These are phyloP conservation scores for Chelonus formosanus DNA, from an alignment of 2,888 invertebrate species.

Conservation along the genomic window DNA sequence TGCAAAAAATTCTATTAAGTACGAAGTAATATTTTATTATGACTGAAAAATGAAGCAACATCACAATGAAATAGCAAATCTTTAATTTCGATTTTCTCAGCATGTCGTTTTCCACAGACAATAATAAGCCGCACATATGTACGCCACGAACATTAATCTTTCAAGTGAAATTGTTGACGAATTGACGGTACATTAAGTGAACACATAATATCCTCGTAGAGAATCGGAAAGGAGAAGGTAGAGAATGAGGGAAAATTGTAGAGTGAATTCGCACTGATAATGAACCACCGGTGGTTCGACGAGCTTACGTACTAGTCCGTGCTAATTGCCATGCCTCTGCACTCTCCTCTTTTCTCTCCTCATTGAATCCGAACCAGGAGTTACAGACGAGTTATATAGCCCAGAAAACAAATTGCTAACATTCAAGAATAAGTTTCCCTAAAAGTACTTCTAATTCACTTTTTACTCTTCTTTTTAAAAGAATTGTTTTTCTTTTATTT, in stretches of 20 bases:
- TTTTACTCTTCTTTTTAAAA: conserved; percentile 11
- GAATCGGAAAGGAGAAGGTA: conserved; percentile 3
- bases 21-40: too few relatives aligned
- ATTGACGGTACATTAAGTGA: conserved; percentile 19
- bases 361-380: neutral
- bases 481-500: conserved; percentile 8
- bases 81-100: too few relatives aligned
- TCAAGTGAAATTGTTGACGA: conserved; percentile 1
- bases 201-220: neutral
- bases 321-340: conserved; percentile 31
- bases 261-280: conserved; percentile 43
- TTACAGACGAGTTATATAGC: conserved; percentile 6
- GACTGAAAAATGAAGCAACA: too few relatives aligned
- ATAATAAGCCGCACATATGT: too few relatives aligned
- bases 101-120: too few relatives aligned
- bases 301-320: conserved; percentile 36
- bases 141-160: neutral
- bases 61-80: too few relatives aligned
- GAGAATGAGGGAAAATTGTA: conserved; percentile 11
- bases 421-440: conserved; percentile 4
- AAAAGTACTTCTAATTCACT: conserved; percentile 8
- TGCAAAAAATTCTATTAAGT: too few relatives aligned
- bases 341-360: conserved; percentile 6
- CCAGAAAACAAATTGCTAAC: conserved; percentile 8
- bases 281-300: conserved; percentile 39